A percentile compares a stretch with the other conserved stretches of the same genome.
Conservation (phyloP, 2,888 invertebrate species). For the Plagodis pulveraria region DNA sequence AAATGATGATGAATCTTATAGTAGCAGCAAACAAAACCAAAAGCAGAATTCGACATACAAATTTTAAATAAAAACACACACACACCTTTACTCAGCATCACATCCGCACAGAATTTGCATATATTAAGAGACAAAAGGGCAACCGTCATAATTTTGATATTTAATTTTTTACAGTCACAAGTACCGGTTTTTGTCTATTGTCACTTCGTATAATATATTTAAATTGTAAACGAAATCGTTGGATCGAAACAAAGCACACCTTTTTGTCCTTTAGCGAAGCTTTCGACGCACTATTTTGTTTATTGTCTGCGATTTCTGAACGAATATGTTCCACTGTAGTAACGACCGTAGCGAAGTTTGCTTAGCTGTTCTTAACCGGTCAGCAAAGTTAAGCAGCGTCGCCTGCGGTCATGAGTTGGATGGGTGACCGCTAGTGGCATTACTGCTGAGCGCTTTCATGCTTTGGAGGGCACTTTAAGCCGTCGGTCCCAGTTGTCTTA, state of each 20-base stretch:
- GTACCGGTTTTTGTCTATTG: slow-evolving; percentile 83
- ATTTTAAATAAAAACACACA: slow-evolving; percentile 41
- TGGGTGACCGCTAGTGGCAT: too few relatives aligned
- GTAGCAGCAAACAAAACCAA: too few relatives aligned
- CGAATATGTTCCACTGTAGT: not conserved
- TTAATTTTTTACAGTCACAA: slow-evolving; percentile 83
- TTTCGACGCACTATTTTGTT: slow-evolving; percentile 30
- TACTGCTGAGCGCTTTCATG: too few relatives aligned
- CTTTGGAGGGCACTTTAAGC: too few relatives aligned
- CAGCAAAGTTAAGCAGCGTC: too few relatives aligned
- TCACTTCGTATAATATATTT: slow-evolving; percentile 80
- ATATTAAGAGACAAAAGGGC: slow-evolving; percentile 74
- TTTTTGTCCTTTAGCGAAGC: slow-evolving; percentile 59
- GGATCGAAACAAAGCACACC: slow-evolving; percentile 77
- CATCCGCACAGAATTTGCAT: slow-evolving; percentile 76
- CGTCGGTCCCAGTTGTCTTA: too few relatives aligned
- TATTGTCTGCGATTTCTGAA: not conserved
- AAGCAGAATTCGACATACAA: slow-evolving; percentile 14
- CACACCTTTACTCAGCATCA: slow-evolving; percentile 39
- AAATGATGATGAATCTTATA: too few relatives aligned
- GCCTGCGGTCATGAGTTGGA: too few relatives aligned
- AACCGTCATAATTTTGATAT: slow-evolving; percentile 82
- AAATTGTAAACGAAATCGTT: slow-evolving; percentile 80
- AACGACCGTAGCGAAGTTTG: too few relatives aligned
- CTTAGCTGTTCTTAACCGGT: too few relatives aligned